Evolutionary conservation across 1,140 invertebrate species (phyloP).

Genomic region (Pygmarrhopalites habei): DNA sequence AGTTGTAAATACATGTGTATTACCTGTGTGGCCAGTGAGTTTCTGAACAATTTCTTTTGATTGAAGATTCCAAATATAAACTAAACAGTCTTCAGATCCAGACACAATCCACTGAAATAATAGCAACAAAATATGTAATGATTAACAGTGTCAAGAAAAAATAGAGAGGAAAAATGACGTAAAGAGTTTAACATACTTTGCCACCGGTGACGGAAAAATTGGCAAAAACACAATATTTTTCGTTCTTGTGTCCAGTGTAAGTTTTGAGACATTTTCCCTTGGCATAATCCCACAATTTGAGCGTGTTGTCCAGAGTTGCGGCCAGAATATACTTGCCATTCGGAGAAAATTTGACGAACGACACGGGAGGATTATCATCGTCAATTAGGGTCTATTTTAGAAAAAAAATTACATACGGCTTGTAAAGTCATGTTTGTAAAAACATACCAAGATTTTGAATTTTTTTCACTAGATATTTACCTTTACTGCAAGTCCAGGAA

Average conservation of each 20-base stretch:
- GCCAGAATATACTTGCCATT: slow-evolving; percentile 99
- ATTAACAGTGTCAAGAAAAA: slow-evolving; percentile 4
- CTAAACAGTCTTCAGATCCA: slow-evolving; percentile 98
- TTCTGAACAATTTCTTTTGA: slow-evolving; percentile 99
- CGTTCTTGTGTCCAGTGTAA: slow-evolving; percentile 96
- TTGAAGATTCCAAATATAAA: slow-evolving; percentile 99
- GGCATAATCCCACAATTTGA: slow-evolving; percentile 99
- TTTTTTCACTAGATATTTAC: no score
- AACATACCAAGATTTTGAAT: no score
- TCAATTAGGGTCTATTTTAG: slow-evolving; percentile 91
- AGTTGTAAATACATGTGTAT: no score
- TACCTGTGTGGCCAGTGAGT: slow-evolving; percentile 88
- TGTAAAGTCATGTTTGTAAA: no score
- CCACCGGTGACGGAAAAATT: slow-evolving; percentile 99
- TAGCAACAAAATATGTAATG: slow-evolving; percentile 32
- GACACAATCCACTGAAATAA: slow-evolving; percentile 93
- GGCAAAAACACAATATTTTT: slow-evolving; percentile 99
- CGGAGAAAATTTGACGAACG: slow-evolving; percentile 99
- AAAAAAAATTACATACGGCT: no score
- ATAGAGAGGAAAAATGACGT: slow-evolving; percentile 12
- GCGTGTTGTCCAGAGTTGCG: slow-evolving; percentile 87
- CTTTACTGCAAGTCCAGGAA: no score
- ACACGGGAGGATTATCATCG: slow-evolving; percentile 96
- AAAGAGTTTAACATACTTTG: slow-evolving; percentile 64
- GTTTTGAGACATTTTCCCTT: slow-evolving; percentile 97